Evolutionary conservation across 2,113 vertebrate genomes (phyloP).

Genomic region (Elephas maximus): DNA sequence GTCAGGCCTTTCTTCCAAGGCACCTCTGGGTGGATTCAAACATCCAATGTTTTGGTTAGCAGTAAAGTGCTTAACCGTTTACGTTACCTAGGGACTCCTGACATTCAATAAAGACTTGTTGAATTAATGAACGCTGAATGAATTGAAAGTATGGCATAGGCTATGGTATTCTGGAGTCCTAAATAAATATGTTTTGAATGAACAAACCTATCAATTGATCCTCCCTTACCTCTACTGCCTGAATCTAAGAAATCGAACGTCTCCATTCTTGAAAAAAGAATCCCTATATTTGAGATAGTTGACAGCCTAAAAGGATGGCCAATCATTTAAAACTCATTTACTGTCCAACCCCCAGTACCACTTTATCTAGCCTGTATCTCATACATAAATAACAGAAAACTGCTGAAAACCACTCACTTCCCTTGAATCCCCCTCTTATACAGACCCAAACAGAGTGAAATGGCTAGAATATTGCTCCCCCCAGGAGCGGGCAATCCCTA

Average conservation of each 20-base stretch:
- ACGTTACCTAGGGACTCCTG: neutral
- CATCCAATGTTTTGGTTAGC: neutral
- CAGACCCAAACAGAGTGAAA: neutral
- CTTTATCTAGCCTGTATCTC: conserved; percentile 57
- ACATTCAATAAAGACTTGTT: neutral
- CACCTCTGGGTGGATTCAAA: neutral
- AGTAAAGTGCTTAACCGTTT: neutral
- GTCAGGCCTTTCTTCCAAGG: neutral
- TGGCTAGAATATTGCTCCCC: conserved; percentile 57
- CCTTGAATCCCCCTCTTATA: conserved; percentile 24
- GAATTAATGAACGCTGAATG: neutral
- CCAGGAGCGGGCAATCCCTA: neutral
- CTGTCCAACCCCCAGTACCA: conserved; percentile 1
- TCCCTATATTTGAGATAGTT: neutral
- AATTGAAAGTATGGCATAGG: neutral
- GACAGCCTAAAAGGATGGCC: neutral
- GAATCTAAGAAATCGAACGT: conserved; percentile 41
- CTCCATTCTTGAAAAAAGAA: neutral
- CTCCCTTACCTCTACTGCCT: neutral
- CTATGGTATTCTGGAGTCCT: neutral
- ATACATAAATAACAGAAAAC: conserved; percentile 57
- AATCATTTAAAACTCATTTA: conserved; percentile 42
- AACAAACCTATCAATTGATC: conserved; percentile 14
- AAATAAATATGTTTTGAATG: conserved; percentile 3
- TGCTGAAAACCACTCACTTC: conserved; percentile 38